phyloP scores from a whole-genome alignment of 2,888 invertebrate species.

The Lasioglossum figueresi region DNA sequence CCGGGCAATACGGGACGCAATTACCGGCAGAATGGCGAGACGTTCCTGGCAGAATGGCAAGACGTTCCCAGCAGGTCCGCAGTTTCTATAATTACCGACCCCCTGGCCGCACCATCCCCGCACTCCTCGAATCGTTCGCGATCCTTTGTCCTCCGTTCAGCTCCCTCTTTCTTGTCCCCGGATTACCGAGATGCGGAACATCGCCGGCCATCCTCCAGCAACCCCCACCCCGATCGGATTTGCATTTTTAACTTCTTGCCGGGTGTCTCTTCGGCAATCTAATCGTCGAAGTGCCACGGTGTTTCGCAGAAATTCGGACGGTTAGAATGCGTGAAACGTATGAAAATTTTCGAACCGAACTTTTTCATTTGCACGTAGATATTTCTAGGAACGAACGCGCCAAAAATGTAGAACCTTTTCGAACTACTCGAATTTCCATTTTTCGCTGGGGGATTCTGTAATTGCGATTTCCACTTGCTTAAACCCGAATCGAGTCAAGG shows the following conservation, averaged over 20 bases:
- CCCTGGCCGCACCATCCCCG: background rate
- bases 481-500: slow-evolving; percentile 26
- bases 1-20: slow-evolving; percentile 66
- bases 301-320: background rate
- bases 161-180: slow-evolving; percentile 7
- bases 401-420: too few relatives aligned
- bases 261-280: background rate
- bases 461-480: slow-evolving; percentile 30
- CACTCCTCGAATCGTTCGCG: slow-evolving; percentile 35
- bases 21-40: slow-evolving; percentile 72
- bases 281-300: background rate
- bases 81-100: slow-evolving; percentile 70
- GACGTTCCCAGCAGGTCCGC: slow-evolving; percentile 67
- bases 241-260: slow-evolving; percentile 19
- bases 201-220: background rate
- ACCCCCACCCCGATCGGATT: slow-evolving; percentile 25
- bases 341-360: too few relatives aligned
- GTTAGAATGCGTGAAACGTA: background rate
- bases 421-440: background rate
- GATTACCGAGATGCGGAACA: slow-evolving; percentile 38
- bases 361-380: too few relatives aligned
- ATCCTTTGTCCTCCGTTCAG: slow-evolving; percentile 53
- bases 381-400: too few relatives aligned
- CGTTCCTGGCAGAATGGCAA: slow-evolving; percentile 67
- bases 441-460: slow-evolving; percentile 2